These are phyloP conservation scores for Pedionomus torquatus DNA, from an alignment of 2,113 vertebrate genomes.

Conservation along the genomic window DNA sequence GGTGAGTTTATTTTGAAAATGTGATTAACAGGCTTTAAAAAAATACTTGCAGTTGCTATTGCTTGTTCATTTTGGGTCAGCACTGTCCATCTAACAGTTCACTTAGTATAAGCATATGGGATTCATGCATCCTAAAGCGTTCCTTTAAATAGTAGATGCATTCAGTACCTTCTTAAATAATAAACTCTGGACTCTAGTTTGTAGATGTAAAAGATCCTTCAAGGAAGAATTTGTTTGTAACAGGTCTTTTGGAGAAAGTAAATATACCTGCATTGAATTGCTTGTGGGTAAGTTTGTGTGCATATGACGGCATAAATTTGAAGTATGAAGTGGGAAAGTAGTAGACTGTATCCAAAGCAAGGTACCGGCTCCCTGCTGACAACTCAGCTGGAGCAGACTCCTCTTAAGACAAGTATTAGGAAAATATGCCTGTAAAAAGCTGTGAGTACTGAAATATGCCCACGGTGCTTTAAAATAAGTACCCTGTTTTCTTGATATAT, in stretches of 20 bases:
- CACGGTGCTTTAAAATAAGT: not conserved
- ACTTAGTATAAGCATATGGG: not conserved
- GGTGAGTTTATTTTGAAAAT: slow-evolving; percentile 74
- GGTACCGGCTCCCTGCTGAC: not conserved
- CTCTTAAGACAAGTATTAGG: not conserved
- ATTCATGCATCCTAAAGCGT: not conserved
- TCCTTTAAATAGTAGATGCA: not conserved
- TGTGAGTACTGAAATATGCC: not conserved
- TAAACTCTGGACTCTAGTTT: not conserved
- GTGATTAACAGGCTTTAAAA: not conserved
- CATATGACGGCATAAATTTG: not conserved
- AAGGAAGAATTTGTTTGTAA: not conserved
- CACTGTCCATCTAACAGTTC: not conserved
- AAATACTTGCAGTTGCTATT: not conserved
- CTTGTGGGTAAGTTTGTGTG: not conserved
- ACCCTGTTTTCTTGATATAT: not conserved
- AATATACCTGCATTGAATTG: not conserved
- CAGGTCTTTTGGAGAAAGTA: not conserved
- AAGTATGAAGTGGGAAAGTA: not conserved
- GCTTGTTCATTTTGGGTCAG: not conserved
- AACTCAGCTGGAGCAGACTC: not conserved
- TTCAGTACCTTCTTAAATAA: not conserved
- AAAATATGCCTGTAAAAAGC: not conserved
- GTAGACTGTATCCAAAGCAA: not conserved
- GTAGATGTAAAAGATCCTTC: not conserved